Percentiles rank a stretch among this genome's conserved stretches.
Conservation (phyloP, 2,797 vertebrate species). For the Myotis daubentonii region DNA sequence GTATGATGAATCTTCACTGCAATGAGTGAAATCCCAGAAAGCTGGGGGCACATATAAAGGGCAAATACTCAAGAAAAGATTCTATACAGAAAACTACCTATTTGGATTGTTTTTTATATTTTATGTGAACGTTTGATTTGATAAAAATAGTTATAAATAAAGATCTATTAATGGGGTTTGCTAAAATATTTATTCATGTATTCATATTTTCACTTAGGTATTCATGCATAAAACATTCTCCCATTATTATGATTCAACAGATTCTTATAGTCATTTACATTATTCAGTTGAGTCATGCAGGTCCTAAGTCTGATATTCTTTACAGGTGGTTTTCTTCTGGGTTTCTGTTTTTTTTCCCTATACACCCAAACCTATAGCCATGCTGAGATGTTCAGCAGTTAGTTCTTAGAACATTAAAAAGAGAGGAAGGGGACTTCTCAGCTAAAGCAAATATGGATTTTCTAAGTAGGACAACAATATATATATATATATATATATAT, state of each 20-base stretch:
- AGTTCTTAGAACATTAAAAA: neutral
- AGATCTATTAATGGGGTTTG: neutral
- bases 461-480: neutral
- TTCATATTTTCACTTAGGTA: slow-evolving; percentile 20
- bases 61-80: neutral
- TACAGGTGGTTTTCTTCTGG: neutral
- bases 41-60: neutral
- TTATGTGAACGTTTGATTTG: neutral
- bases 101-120: neutral
- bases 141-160: neutral
- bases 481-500: neutral
- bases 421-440: neutral
- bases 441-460: neutral
- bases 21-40: neutral
- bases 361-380: neutral
- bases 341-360: neutral
- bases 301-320: neutral
- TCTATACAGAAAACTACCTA: neutral
- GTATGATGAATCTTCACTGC: neutral
- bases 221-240: neutral
- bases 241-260: neutral
- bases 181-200: neutral
- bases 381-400: neutral
- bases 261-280: neutral
- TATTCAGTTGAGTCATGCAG: neutral